Percentiles rank a stretch among this genome's conserved stretches.
Evolutionary conservation across 2,888 invertebrate species (phyloP).

Genomic region (Limnephilus auricula): DNA sequence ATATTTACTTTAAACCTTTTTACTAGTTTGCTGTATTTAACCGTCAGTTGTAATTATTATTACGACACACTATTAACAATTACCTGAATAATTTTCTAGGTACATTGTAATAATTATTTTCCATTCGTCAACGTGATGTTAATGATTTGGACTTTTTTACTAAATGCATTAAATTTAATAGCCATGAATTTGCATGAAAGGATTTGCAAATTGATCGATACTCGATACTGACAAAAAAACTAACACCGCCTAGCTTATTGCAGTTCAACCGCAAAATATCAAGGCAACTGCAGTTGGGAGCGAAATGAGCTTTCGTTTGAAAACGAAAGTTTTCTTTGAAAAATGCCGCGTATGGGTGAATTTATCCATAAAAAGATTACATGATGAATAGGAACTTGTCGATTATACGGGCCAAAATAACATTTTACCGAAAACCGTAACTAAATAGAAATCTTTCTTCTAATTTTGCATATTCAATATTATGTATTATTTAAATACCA

Average conservation of each 20-base stretch:
- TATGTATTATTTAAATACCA: too few species aligned
- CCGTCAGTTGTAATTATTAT: not conserved
- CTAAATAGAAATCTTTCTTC: too few species aligned
- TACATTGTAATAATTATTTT: not conserved
- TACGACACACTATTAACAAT: not conserved
- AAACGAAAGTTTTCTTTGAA: slow-evolving; percentile 10
- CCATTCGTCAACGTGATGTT: not conserved
- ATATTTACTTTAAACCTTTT: not conserved
- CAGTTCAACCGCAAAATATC: not conserved
- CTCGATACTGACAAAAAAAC: not conserved
- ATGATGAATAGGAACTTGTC: not conserved
- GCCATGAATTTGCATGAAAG: not conserved
- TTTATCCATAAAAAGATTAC: not conserved
- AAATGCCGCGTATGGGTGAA: not conserved
- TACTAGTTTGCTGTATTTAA: not conserved
- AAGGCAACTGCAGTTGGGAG: not conserved
- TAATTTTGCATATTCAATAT: too few species aligned
- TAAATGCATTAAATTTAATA: not conserved
- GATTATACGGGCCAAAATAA: not conserved
- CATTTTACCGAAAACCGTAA: not conserved
- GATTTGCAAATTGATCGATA: not conserved
- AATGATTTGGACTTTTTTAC: not conserved
- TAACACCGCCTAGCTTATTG: not conserved
- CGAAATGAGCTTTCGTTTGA: not conserved
- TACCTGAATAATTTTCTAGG: not conserved